phyloP scores from a whole-genome alignment of 2,797 vertebrate species.

The Urosaurus nigricauda region DNA sequence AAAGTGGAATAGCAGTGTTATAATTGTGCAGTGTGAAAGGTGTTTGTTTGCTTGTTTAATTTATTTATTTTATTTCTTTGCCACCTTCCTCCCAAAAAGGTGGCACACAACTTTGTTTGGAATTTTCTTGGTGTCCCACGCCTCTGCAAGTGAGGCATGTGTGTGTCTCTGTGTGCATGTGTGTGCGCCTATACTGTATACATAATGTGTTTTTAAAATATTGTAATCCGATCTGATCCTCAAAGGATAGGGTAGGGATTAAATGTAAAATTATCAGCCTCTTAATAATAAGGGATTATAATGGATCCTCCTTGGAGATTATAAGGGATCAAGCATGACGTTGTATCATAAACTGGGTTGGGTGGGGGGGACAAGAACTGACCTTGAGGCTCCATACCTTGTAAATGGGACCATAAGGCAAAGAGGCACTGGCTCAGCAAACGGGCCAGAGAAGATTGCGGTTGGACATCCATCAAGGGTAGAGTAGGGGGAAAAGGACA shows the following conservation, averaged over 20 bases:
- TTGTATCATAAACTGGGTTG: neutral
- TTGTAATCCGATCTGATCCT: conserved; percentile 17
- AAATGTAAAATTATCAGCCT: conserved; percentile 25
- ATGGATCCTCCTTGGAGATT: conserved; percentile 26
- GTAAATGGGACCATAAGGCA: too few relatives aligned
- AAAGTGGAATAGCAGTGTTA: too few relatives aligned
- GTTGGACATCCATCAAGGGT: neutral
- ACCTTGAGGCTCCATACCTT: neutral
- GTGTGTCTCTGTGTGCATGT: too few relatives aligned
- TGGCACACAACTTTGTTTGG: too few relatives aligned
- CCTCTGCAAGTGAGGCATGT: too few relatives aligned
- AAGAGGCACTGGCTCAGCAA: too few relatives aligned
- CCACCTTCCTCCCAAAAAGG: too few relatives aligned
- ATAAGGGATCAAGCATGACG: neutral
- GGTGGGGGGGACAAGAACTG: neutral
- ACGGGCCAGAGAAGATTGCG: neutral
- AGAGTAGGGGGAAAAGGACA: too few relatives aligned
- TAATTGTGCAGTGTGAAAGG: too few relatives aligned
- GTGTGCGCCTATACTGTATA: neutral
- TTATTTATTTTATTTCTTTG: too few relatives aligned
- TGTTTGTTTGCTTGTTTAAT: too few relatives aligned
- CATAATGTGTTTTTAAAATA: conserved; percentile 15
- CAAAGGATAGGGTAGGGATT: conserved; percentile 16
- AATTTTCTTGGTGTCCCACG: too few relatives aligned
- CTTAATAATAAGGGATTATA: conserved; percentile 33